phyloP scores from a whole-genome alignment of 2,888 invertebrate species.

The Orgyia antiqua region DNA sequence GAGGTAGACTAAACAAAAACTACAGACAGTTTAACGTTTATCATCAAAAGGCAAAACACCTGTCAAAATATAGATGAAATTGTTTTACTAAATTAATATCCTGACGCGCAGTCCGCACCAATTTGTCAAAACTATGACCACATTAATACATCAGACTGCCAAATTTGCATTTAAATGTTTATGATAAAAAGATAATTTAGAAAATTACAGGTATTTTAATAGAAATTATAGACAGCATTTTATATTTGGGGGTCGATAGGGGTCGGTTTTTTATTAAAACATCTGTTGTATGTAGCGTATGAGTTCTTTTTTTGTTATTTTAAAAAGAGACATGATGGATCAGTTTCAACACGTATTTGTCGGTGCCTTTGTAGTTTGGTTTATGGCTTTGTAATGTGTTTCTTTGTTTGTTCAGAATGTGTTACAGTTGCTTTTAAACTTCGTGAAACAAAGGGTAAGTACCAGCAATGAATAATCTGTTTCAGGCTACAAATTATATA shows the following conservation, averaged over 20 bases:
- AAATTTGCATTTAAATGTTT: slow-evolving; percentile 72
- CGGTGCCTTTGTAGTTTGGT: slow-evolving; percentile 72
- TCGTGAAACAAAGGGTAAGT: slow-evolving; percentile 36
- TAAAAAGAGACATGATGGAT: slow-evolving; percentile 77
- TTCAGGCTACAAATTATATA: slow-evolving; percentile 2
- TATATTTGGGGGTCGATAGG: slow-evolving; percentile 52
- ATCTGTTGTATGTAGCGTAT: slow-evolving; percentile 72
- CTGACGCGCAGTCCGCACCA: slow-evolving; percentile 37
- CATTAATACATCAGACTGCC: slow-evolving; percentile 59
- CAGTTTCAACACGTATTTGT: slow-evolving; percentile 76
- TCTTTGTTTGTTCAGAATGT: slow-evolving; percentile 74
- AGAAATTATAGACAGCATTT: slow-evolving; percentile 57
- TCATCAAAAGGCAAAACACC: slow-evolving; percentile 25
- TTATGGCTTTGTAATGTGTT: slow-evolving; percentile 76
- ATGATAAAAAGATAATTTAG: slow-evolving; percentile 59
- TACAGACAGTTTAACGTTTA: no score
- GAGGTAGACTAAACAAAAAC: no score
- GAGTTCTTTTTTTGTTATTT: slow-evolving; percentile 73
- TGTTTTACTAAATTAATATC: slow-evolving; percentile 42
- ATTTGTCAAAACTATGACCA: slow-evolving; percentile 63
- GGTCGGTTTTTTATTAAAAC: slow-evolving; percentile 70
- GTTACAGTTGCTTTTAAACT: slow-evolving; percentile 60
- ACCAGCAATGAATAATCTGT: slow-evolving; percentile 13
- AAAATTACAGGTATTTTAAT: slow-evolving; percentile 69
- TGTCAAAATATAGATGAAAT: slow-evolving; percentile 30